Evolutionary conservation across 2,113 vertebrate species (phyloP), one percentile per base, ranked within the genome.

Genomic region (Rynchops niger): DNA sequence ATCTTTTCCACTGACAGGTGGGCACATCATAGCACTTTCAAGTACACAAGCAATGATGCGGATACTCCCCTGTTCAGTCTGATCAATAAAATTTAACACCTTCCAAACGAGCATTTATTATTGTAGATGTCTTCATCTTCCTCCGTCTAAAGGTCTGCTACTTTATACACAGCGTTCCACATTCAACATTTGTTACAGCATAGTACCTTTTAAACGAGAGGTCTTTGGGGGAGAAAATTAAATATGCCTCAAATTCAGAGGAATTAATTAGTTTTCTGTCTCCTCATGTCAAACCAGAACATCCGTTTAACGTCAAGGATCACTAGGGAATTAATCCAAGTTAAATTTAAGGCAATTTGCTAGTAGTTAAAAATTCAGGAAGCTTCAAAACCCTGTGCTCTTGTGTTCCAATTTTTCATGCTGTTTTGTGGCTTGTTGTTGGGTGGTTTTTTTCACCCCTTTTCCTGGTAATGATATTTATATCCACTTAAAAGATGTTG

Each of bases 351-450:
- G 95, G 93, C 95, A 97, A 95, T 97, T 96, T 95, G 77, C 91
- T 96, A 95, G 95, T 95, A 97, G 94, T 97, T 97, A 97, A 97
- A 93, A 97, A 97, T 95, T 95, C 89, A 95, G 91, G 83, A 96
- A 95, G 93, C 96, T 95, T 95, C 95, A 94, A 95, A 96, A 95
- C 70, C 73, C 91, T 42, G 43, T 61, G 71, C 82, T 93, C 83
- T 81, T 40, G 34, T 66, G 81, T 90, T 95, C 94, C 89, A 95
- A 58, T 93, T 93, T 92, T 42, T 82, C 80, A 84, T 40, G 95
- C 91, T 92, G 83, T 43, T 97, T 90, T 87, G 78, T 70, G 91
- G 84, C 70, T 92, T 63, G 43, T 52, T 91, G 83, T 62, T 58
- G 49, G 79, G 66, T 27, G 19, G n/a, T 15, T 34, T 80, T 23